These are phyloP conservation scores for Anthonomus grandis DNA, from an alignment of 1,140 invertebrate genomes.

Conservation along the genomic window DNA sequence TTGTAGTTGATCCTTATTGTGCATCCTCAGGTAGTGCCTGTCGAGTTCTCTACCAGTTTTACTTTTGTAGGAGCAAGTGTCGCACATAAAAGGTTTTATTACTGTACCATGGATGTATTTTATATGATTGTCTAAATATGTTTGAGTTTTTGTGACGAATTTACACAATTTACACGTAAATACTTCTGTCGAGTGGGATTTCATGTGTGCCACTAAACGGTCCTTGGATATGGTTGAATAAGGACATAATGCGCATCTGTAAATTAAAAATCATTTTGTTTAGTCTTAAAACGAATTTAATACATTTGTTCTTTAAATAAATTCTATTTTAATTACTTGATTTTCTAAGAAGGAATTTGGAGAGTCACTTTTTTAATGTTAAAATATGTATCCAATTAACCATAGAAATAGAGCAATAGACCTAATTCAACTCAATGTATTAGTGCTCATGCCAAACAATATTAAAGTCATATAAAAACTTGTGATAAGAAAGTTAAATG, in stretches of 20 bases:
- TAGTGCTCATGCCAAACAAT: too few species aligned
- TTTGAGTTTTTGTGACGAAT: conserved; percentile 15
- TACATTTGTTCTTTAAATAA: too few species aligned
- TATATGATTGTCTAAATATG: conserved; percentile 12
- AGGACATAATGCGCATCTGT: conserved; percentile 15
- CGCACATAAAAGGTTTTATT: conserved; percentile 16
- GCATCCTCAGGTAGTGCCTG: conserved; percentile 17
- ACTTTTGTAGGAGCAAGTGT: conserved; percentile 26
- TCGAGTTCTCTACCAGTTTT: conserved; percentile 17
- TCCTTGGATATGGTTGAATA: conserved; percentile 22
- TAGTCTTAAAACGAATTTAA: too few species aligned
- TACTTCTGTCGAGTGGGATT: conserved; percentile 23
- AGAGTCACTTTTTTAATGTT: too few species aligned
- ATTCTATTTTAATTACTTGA: too few species aligned
- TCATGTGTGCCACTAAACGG: conserved; percentile 13
- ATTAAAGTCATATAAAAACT: too few species aligned
- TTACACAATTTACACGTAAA: conserved; percentile 15
- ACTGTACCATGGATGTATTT: conserved; percentile 8
- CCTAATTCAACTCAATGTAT: too few species aligned
- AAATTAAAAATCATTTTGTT: not conserved
- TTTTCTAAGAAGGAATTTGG: too few species aligned
- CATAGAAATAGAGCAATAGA: too few species aligned
- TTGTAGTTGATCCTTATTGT: conserved; percentile 16
- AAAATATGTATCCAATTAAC: too few species aligned
- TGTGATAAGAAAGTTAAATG: too few species aligned